Conservation (phyloP, 2,797 vertebrate species). For the Hoplostethus mediterraneus region DNA sequence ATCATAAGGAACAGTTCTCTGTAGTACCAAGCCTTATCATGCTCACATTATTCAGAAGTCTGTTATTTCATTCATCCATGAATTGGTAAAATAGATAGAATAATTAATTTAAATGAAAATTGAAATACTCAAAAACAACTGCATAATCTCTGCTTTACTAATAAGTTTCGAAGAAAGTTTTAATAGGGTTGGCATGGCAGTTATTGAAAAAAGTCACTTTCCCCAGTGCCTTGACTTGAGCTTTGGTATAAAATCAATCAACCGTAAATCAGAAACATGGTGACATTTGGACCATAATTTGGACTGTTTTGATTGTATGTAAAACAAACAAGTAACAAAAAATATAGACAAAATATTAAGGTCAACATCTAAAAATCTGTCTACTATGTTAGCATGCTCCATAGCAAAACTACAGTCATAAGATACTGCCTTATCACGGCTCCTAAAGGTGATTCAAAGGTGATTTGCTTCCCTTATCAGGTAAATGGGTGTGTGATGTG, state of each 20-base stretch:
- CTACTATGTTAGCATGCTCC: slow-evolving; percentile 13
- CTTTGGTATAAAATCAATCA: slow-evolving; percentile 4
- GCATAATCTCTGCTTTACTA: slow-evolving; percentile 15
- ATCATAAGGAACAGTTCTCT: background rate
- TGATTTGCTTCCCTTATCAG: slow-evolving; percentile 69
- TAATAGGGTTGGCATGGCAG: slow-evolving; percentile 11
- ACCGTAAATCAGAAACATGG: background rate
- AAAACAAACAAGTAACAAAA: slow-evolving; percentile 10
- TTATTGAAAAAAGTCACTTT: slow-evolving; percentile 12
- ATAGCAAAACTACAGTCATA: slow-evolving; percentile 33
- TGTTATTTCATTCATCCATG: slow-evolving; percentile 30
- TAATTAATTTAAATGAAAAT: slow-evolving; percentile 13
- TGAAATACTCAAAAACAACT: background rate
- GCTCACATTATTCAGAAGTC: background rate
- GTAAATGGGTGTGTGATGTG: slow-evolving; percentile 51
- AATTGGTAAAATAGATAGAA: slow-evolving; percentile 18
- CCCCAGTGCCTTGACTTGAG: slow-evolving; percentile 3
- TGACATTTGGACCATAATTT: too few relatives aligned
- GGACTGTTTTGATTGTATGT: background rate
- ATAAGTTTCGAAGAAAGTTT: slow-evolving; percentile 6
- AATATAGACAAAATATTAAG: slow-evolving; percentile 15
- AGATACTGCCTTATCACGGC: slow-evolving; percentile 25
- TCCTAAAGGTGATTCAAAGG: slow-evolving; percentile 72
- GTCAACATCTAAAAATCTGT: slow-evolving; percentile 32
- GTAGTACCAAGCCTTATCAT: background rate